phyloP scores from a whole-genome alignment of 2,888 invertebrate species.

The Galerucella pusilla region DNA sequence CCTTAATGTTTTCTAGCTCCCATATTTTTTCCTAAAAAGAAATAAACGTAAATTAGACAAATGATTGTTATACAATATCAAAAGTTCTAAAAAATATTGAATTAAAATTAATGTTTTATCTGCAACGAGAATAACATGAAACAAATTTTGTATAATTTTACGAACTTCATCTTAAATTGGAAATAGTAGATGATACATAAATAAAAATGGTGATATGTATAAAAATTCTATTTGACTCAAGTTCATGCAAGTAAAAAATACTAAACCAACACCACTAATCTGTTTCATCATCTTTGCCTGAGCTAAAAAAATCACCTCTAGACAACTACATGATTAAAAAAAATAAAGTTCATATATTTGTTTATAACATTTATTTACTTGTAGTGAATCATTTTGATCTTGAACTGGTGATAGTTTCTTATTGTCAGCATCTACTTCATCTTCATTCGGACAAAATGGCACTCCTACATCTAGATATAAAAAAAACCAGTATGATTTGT shows the following conservation, averaged over 20 bases:
- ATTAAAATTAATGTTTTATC: background rate
- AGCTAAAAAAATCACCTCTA: background rate
- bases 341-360: slow-evolving; percentile 11
- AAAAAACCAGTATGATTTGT: background rate
- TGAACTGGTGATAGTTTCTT: slow-evolving; percentile 31
- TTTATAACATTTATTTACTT: slow-evolving; percentile 49
- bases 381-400: slow-evolving; percentile 59
- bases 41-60: slow-evolving; percentile 54
- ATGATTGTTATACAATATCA: slow-evolving; percentile 23
- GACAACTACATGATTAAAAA: background rate
- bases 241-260: background rate
- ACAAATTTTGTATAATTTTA: background rate
- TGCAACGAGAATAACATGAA: background rate
- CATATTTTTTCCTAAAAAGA: slow-evolving; percentile 71
- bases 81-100: slow-evolving; percentile 9
- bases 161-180: background rate
- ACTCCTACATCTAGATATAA: slow-evolving; percentile 62
- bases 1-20: slow-evolving; percentile 72
- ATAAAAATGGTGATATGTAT: background rate
- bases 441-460: slow-evolving; percentile 66
- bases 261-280: background rate
- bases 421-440: slow-evolving; percentile 57
- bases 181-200: no score
- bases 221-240: background rate
- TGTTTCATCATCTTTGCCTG: background rate